A percentile compares a stretch with the other conserved stretches of the same genome.
These are phyloP conservation scores for Pongo pygmaeus DNA, from an alignment of 2,113 vertebrate genomes.

Conservation along the genomic window DNA sequence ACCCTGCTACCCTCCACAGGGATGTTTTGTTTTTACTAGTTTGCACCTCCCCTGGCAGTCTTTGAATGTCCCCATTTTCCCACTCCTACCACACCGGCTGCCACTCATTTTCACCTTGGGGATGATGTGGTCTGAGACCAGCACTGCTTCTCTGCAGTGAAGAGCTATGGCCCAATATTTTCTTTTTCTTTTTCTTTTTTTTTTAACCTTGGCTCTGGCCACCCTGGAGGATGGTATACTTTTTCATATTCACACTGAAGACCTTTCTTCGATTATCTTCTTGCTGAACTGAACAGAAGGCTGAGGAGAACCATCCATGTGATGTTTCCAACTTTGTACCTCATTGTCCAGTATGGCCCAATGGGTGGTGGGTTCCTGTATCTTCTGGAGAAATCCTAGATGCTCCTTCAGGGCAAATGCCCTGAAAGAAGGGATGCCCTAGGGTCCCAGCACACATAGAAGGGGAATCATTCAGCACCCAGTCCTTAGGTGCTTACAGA, in stretches of 20 bases:
- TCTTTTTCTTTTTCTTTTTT: neutral
- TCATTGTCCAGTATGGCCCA: neutral
- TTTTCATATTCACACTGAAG: neutral
- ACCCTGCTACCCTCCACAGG: neutral
- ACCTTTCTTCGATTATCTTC: neutral
- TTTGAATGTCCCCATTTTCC: neutral
- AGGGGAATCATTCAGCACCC: neutral
- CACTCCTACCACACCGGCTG: neutral
- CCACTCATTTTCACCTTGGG: neutral
- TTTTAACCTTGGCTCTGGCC: neutral
- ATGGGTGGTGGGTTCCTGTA: neutral
- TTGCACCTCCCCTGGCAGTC: neutral
- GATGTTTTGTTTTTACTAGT: neutral
- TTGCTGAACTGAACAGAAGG: neutral
- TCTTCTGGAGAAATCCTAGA: neutral
- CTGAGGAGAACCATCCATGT: neutral
- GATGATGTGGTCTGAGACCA: neutral
- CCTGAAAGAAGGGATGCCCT: neutral
- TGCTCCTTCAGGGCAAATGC: neutral
- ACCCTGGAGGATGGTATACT: neutral
- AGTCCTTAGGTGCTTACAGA: neutral
- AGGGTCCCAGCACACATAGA: neutral
- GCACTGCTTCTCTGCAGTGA: neutral
- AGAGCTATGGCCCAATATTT: neutral
- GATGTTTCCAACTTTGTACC: neutral